These are phyloP conservation scores for Ochotona princeps DNA, from an alignment of 2,113 vertebrate species.

Conservation along the genomic window DNA sequence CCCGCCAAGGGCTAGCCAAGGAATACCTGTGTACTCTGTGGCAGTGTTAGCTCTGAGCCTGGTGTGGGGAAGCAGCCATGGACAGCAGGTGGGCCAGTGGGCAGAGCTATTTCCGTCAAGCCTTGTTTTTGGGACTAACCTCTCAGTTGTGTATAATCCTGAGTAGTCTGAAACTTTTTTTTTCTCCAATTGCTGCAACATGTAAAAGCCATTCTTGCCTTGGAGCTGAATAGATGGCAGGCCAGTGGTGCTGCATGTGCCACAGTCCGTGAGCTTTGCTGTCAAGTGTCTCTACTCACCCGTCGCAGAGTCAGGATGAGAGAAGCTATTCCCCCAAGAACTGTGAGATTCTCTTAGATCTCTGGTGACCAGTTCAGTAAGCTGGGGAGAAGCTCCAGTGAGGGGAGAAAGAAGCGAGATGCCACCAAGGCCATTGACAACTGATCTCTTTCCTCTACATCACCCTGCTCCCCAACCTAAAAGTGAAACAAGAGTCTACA, in stretches of 20 bases:
- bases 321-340: neutral
- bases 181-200: neutral
- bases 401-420: too few species aligned
- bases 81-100: neutral
- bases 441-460: neutral
- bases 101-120: neutral
- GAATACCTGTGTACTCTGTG: neutral
- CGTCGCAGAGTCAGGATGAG: neutral
- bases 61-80: neutral
- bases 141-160: neutral
- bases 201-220: neutral
- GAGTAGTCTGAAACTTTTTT: neutral
- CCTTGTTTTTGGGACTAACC: neutral
- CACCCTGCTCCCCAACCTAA: neutral
- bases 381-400: too few species aligned
- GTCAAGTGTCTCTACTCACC: neutral
- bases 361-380: neutral
- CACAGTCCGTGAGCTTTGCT: rapidly evolving
- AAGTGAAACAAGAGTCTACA: neutral
- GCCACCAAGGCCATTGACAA: neutral
- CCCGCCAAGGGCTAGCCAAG: neutral
- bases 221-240: neutral
- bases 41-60: neutral
- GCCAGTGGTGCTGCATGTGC: rapidly evolving
- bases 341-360: neutral